Base-by-base conservation (phyloP, 2,888 invertebrate species). In the Limnephilus auricula region DNA sequence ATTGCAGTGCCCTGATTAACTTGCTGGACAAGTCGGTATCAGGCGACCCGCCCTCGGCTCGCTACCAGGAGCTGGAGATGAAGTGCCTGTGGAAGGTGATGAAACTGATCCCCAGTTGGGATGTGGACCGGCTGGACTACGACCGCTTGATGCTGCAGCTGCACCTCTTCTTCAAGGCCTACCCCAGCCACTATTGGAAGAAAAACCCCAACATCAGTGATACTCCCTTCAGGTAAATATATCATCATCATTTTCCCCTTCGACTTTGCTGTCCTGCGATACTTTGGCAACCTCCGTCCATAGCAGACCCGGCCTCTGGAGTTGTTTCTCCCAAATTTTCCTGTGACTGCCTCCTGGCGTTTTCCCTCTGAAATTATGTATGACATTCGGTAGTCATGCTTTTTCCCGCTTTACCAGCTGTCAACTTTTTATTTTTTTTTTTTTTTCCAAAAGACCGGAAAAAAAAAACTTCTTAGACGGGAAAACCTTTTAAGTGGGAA, bases 11-110 rank as follows among this genome's bases (percentile, higher is more conserved):
- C 86, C 96, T 99, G 94, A 97, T 99, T 84, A 97, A 98, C 90
- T 96, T 99, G 79, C 96, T 99, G n/a, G 98, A 98, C 94, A 98
- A 99, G 92, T 97, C 97, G 40, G 97, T 99, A 89, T 96, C 96
- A 12, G 97, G 97, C 91, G 96, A 97, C 0, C 96, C 96, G 0
- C 96, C 96, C 91, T 96, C 97, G 0, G 97, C 97, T 0, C 97
- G 98, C 93, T 98, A 97, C 94, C 97, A 98, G 87, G 98, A 98
- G 94, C 95, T 98, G 84, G 97, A 98, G 0, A 98, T 98, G 97
- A 98, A 99, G 95, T 99, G 99, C 94, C 97, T 99, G 94, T 99
- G 99, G 99, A 98, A 99, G 94, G 98, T 98, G 92, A 97, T 99
- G 30, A 98, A 99, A 95, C 97, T 98, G 95, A 97, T 99, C 94